Base-by-base conservation (phyloP, 2,113 vertebrate species). In the Cyprinodon tularosa region DNA sequence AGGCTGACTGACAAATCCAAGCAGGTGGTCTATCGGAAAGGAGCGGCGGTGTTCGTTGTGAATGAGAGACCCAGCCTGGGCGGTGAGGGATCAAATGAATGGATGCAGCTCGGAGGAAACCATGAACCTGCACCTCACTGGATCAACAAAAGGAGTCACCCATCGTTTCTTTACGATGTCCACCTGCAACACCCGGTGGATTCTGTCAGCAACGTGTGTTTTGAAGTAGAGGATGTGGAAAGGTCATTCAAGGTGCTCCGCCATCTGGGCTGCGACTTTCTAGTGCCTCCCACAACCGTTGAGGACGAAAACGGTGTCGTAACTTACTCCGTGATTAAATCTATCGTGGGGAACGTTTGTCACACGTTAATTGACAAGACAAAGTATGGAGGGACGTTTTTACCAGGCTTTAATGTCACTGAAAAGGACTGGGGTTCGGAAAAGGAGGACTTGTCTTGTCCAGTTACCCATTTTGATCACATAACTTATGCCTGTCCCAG, bases 151-250 rank as follows among this genome's bases (percentile, higher is more conserved):
- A 65, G 4, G 12, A 59, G 50, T 20, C 0, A 66, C 0, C 0
- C 0, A 0, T 78, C 63, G 0, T 91, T 92, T 20, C 91, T 98
- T 1, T 99, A 97, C 0, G 96, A 96, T 0, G 60, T 92, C 61
- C 83, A 91, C 9, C 86, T 93, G 0, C 72, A 0, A 3, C 87
- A 94, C 3, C 0, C 91, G 0, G 87, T 97, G 76, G 94, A 97
- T 57, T 97, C 96, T 0, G 98, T 95, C 14, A 94, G 95, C 74
- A 99, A 98, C 0, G 80, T 98, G 85, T 98, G 96, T 77, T 98
- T 98, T 0, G 96, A 98, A 71, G 96, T 97, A 75, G 92, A 94
- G 0, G 91, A 98, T 0, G 94, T 95, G 12, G 89, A 85, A 0
- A 88, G 83, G 29, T 91, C 94, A 47, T 93, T 93, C 84, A 71